Percentiles rank a stretch among this genome's conserved stretches.
These are phyloP conservation scores for Falcunculus frontatus DNA, from an alignment of 2,113 vertebrate genomes.

Conservation along the genomic window DNA sequence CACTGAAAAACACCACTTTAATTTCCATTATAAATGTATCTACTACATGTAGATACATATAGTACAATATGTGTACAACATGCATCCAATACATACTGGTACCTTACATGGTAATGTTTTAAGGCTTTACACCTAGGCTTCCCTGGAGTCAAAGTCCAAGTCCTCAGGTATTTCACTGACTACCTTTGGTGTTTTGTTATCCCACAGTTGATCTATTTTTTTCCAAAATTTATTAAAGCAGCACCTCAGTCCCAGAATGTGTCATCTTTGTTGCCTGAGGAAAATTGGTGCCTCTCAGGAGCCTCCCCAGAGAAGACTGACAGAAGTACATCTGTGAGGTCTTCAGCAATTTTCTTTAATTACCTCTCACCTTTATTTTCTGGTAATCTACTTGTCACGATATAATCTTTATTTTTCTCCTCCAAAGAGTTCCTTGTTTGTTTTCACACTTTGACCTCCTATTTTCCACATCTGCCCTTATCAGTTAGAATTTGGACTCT, in stretches of 20 bases:
- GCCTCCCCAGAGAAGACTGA: neutral
- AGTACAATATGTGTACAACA: too few relatives aligned
- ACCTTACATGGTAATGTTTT: neutral
- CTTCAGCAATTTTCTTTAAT: neutral
- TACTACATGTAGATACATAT: neutral
- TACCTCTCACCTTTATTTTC: neutral
- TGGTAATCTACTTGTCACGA: neutral
- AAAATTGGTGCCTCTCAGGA: neutral
- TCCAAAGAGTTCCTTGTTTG: neutral
- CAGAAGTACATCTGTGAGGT: neutral
- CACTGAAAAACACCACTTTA: neutral
- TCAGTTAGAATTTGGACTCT: neutral
- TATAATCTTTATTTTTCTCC: neutral
- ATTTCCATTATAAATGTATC: neutral
- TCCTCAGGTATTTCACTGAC: neutral
- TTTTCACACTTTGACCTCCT: neutral
- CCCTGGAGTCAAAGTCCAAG: neutral
- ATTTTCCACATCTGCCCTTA: neutral
- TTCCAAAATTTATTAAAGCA: neutral
- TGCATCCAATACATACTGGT: neutral
- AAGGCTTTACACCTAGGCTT: neutral
- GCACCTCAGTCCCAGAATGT: neutral
- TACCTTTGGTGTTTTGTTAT: neutral
- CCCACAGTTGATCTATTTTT: neutral
- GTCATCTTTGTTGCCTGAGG: neutral